Percentiles rank a stretch among this genome's conserved stretches.
These are phyloP conservation scores for Actinia tenebrosa DNA, from an alignment of 64 coral and sea anemone species.

Conservation along the genomic window DNA sequence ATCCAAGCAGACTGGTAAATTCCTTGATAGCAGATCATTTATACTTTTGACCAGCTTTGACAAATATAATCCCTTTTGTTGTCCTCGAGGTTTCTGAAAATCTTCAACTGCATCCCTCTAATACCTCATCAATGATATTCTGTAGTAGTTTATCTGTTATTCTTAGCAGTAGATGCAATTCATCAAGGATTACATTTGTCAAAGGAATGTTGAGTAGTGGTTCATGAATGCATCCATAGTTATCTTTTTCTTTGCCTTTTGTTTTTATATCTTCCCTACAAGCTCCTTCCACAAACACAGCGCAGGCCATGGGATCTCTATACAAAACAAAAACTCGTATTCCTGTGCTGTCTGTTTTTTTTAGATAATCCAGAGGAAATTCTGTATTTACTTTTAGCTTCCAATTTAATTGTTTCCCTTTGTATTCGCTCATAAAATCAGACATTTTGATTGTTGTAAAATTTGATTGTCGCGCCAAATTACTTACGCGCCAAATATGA, in stretches of 20 bases:
- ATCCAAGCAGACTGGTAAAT: too few relatives aligned
- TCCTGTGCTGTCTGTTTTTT: too few relatives aligned
- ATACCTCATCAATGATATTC: neutral
- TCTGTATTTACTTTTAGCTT: too few relatives aligned
- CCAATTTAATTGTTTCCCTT: too few relatives aligned
- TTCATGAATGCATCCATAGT: neutral
- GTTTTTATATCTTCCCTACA: neutral
- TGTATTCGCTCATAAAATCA: too few relatives aligned
- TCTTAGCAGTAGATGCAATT: neutral
- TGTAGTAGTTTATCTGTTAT: neutral
- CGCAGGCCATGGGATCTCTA: neutral
- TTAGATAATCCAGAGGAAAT: too few relatives aligned
- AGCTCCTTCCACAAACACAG: neutral
- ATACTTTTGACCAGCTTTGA: neutral
- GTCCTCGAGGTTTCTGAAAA: neutral
- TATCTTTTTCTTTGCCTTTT: neutral
- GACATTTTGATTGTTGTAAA: too few relatives aligned
- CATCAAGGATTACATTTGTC: neutral
- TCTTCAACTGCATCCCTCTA: neutral
- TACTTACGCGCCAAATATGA: too few relatives aligned
- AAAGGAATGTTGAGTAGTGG: neutral
- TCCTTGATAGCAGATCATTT: too few relatives aligned
- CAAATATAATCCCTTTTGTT: neutral
- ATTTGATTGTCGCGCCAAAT: too few relatives aligned
- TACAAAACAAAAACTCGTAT: neutral